phyloP scores from a whole-genome alignment of 2,888 invertebrate genomes.

The Ectemnius lituratus region DNA sequence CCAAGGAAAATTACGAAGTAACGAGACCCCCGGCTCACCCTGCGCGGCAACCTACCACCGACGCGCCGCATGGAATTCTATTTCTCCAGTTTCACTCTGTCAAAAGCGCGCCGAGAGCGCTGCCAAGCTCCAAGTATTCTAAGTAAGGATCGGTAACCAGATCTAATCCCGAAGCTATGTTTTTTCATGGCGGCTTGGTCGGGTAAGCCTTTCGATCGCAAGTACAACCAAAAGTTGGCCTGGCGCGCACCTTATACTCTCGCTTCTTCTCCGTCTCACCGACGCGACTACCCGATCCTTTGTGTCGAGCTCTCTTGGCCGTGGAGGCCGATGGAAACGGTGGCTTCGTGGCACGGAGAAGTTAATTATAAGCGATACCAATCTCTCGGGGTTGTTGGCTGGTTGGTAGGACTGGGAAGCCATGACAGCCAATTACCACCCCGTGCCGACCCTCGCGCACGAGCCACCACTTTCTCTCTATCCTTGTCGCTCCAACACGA shows the following conservation, averaged over 20 bases:
- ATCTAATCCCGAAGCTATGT: not conserved
- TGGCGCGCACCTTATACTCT: constrained; percentile 4
- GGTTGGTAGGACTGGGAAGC: constrained; percentile 75
- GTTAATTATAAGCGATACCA: constrained; percentile 79
- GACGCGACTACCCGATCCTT: constrained; percentile 12
- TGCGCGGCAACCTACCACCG: constrained; percentile 44
- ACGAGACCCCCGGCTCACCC: constrained; percentile 39
- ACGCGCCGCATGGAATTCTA: constrained; percentile 35
- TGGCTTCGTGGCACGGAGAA: constrained; percentile 78
- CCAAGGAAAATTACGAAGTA: constrained; percentile 52
- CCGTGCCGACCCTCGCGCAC: constrained; percentile 75
- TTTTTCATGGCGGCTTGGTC: constrained; percentile 10
- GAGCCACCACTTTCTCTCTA: constrained; percentile 58
- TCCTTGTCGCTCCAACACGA: not conserved
- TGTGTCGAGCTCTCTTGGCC: constrained; percentile 54
- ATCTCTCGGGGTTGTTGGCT: constrained; percentile 77
- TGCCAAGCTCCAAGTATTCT: not conserved
- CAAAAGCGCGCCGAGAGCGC: not conserved
- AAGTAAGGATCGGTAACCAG: not conserved
- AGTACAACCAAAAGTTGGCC: constrained; percentile 35
- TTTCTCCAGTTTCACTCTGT: constrained; percentile 16
- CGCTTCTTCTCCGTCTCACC: constrained; percentile 16
- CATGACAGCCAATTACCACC: constrained; percentile 78
- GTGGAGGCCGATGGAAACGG: constrained; percentile 73
- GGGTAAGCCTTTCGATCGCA: constrained; percentile 35